These are phyloP conservation scores for Brachionus koreanus DNA, from an alignment of 1,140 invertebrate species.

Conservation along the genomic window DNA sequence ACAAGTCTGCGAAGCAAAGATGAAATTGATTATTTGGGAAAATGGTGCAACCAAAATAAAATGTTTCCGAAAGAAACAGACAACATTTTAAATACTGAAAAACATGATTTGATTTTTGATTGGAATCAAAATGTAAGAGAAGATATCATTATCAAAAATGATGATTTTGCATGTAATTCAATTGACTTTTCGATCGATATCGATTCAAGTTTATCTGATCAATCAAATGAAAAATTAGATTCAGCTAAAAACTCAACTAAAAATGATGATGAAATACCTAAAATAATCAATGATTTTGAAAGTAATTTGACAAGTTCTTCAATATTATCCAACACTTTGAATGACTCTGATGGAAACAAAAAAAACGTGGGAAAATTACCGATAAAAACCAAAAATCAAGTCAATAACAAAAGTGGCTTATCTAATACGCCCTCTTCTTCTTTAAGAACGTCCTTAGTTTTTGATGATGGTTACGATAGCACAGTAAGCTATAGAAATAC, in stretches of 20 bases:
- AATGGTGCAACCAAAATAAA: too few species aligned
- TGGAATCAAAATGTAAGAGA: too few species aligned
- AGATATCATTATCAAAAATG: too few species aligned
- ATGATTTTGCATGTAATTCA: background rate
- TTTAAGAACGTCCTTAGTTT: background rate
- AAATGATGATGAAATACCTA: background rate
- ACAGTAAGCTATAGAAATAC: background rate
- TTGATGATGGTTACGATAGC: slow-evolving; percentile 24
- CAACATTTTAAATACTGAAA: too few species aligned
- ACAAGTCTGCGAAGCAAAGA: background rate
- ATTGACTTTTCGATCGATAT: background rate
- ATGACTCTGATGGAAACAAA: background rate
- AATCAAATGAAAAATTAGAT: background rate
- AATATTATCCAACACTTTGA: background rate
- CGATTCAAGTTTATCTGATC: background rate
- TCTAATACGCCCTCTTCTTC: background rate
- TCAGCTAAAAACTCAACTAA: background rate
- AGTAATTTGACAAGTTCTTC: background rate
- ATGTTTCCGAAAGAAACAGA: too few species aligned
- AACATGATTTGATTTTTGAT: too few species aligned
- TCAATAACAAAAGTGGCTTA: background rate
- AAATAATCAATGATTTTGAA: background rate
- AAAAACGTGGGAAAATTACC: background rate
- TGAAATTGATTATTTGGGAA: too few species aligned
- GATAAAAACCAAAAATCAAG: background rate